Conservation (phyloP, 1,140 invertebrate species). For the Halyomorpha halys region DNA sequence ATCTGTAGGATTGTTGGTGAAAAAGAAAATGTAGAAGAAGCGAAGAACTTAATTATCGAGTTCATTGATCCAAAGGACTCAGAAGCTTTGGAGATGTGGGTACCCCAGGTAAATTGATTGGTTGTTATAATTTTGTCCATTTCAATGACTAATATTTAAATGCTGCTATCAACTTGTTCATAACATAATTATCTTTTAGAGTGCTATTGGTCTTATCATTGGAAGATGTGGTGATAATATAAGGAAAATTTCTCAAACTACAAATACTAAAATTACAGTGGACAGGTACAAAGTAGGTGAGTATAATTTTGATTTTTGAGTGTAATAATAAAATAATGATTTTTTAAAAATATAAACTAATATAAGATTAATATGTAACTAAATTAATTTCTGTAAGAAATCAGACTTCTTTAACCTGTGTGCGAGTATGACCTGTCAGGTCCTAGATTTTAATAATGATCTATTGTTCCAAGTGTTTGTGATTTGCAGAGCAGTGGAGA, state of each 20-base stretch:
- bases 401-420: no score
- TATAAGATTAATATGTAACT: no score
- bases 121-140: background rate
- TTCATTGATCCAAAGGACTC: constrained; percentile 55
- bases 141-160: background rate
- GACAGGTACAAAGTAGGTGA: constrained; percentile 29
- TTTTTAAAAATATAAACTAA: no score
- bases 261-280: constrained; percentile 52
- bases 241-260: constrained; percentile 50
- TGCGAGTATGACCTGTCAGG: no score
- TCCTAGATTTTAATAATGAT: no score
- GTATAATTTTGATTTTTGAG: no score
- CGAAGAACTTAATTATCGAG: constrained; percentile 57
- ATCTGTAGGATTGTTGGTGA: constrained; percentile 56
- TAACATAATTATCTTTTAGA: constrained; percentile 31
- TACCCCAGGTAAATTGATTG: constrained; percentile 41
- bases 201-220: constrained; percentile 54
- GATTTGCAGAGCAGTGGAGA: no score
- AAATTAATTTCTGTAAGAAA: no score
- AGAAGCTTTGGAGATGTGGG: constrained; percentile 48
- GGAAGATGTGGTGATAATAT: constrained; percentile 58
- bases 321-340: no score
- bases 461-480: no score
- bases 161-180: background rate
- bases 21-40: constrained; percentile 48